Evolutionary conservation across 2,113 vertebrate species (phyloP), one percentile per base, ranked within the genome.

Genomic region (Arothron firmamentum): DNA sequence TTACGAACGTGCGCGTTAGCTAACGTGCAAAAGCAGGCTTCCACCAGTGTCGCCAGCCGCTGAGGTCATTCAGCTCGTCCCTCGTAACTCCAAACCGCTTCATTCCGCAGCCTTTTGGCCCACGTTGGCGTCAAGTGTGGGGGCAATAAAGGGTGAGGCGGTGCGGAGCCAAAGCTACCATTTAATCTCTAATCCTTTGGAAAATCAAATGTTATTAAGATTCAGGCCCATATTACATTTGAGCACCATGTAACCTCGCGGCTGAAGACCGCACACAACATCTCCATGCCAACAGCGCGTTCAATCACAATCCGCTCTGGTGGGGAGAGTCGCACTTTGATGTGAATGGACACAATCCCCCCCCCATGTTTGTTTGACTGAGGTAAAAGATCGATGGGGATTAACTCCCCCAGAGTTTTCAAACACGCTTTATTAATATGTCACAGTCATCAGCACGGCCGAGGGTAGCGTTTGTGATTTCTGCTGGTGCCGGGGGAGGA

Each of bases 371-470:
- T 78, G 80, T 85, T 85, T 81, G 67, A 88, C 76, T 59, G 59
- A 75, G 77, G 85, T 88, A 75, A 90, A 90, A 89, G 88, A 89
- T 82, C 56, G 70, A 80, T 66, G 63, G 68, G 86, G 88, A 90
- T 89, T 90, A 88, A 82, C 72, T 75, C 57, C 77, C 72, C 67
- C 68, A 71, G 56, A 67, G 3, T 58, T 82, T 70, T 62, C 86
- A 80, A 83, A 53, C 19, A 52, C 69, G 81, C 80, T 78, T 84
- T 74, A 80, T 85, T 81, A 76, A 81, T 82, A 83, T 83, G 82
- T 83, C 81, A 77, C 46, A 70, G 82, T 54, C 74, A 86, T 88
- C 87, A 83, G 81, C 81, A 38, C 75, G 12, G 59, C 60, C 10
- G 57, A 75, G 67, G 41, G 54, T 60, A 42, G 59, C 34, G 72